Conservation (phyloP, 2,797 vertebrate genomes). For the Helicolenus hilgendorfi region DNA sequence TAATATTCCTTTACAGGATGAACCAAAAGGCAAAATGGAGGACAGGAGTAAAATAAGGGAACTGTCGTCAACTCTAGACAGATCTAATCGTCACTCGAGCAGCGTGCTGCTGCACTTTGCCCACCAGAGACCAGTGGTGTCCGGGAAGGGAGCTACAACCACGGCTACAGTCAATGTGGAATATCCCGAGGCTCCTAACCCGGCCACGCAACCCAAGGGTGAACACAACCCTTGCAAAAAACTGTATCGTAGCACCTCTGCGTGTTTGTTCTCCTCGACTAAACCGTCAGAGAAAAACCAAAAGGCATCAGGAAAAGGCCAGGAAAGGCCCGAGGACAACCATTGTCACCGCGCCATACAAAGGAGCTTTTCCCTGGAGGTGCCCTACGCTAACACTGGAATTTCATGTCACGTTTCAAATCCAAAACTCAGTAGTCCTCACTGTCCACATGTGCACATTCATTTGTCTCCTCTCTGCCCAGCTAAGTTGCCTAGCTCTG, state of each 20-base stretch:
- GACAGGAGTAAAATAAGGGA: slow-evolving; percentile 62
- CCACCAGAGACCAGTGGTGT: slow-evolving; percentile 85
- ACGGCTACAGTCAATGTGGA: slow-evolving; percentile 69
- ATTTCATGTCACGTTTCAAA: slow-evolving; percentile 94
- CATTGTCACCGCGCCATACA: slow-evolving; percentile 90
- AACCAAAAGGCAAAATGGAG: slow-evolving; percentile 70
- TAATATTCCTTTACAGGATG: slow-evolving; percentile 87
- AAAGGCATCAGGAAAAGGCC: slow-evolving; percentile 71
- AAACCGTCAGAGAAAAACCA: slow-evolving; percentile 78
- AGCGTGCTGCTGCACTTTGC: slow-evolving; percentile 91
- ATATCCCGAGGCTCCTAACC: slow-evolving; percentile 70
- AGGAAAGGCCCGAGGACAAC: slow-evolving; percentile 78
- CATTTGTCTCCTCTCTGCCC: slow-evolving; percentile 92
- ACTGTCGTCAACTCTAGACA: slow-evolving; percentile 75
- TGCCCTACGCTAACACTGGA: slow-evolving; percentile 89
- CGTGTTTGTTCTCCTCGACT: slow-evolving; percentile 87
- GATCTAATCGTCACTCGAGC: slow-evolving; percentile 87
- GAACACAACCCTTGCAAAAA: slow-evolving; percentile 78
- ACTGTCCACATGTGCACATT: slow-evolving; percentile 95
- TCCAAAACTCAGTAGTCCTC: slow-evolving; percentile 88
- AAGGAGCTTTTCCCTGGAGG: slow-evolving; percentile 96
- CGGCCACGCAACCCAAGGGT: slow-evolving; percentile 62
- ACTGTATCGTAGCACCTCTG: slow-evolving; percentile 91
- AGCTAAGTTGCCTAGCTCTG: slow-evolving; percentile 80
- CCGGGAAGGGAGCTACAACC: slow-evolving; percentile 75